A percentile compares a stretch with the other conserved stretches of the same genome.
These are phyloP conservation scores for Ephydatia muelleri DNA, from an alignment of 37 sponge, comb jelly and placozoan genomes.

Conservation along the genomic window DNA sequence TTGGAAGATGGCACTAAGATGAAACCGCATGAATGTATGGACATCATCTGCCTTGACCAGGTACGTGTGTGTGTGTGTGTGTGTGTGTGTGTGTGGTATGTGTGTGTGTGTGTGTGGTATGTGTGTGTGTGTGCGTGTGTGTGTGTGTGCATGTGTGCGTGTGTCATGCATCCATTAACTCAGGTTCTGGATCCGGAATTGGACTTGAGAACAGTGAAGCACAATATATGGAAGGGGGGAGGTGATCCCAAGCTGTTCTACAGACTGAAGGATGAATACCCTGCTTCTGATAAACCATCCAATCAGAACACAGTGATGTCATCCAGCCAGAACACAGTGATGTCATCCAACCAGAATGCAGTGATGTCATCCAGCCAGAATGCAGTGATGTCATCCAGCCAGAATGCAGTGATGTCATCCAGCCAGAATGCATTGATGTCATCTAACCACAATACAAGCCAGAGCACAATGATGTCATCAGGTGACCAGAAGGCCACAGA, in stretches of 20 bases:
- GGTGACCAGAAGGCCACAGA: too few species aligned
- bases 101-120: conserved; percentile 3
- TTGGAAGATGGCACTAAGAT: conserved; percentile 22
- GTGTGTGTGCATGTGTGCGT: neutral
- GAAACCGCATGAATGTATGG: conserved; percentile 3
- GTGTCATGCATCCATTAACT: neutral
- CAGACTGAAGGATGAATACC: conserved; percentile 22
- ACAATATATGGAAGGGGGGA: conserved; percentile 89
- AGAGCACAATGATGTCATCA: too few species aligned
- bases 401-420: too few species aligned
- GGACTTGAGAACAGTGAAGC: conserved; percentile 89
- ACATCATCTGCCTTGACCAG: conserved; percentile 55
- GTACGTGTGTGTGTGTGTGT: neutral
- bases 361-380: too few species aligned
- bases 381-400: too few species aligned
- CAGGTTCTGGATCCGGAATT: conserved; percentile 78
- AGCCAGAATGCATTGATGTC: too few species aligned
- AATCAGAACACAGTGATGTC: too few species aligned
- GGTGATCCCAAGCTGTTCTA: conserved; percentile 84
- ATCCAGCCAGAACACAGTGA: too few species aligned
- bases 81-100: neutral
- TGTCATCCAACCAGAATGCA: too few species aligned
- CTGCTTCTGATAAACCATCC: neutral
- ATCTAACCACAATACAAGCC: too few species aligned
- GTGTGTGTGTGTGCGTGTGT: neutral